Base-by-base conservation (phyloP, 2,113 vertebrate species). In the Clupea harengus region DNA sequence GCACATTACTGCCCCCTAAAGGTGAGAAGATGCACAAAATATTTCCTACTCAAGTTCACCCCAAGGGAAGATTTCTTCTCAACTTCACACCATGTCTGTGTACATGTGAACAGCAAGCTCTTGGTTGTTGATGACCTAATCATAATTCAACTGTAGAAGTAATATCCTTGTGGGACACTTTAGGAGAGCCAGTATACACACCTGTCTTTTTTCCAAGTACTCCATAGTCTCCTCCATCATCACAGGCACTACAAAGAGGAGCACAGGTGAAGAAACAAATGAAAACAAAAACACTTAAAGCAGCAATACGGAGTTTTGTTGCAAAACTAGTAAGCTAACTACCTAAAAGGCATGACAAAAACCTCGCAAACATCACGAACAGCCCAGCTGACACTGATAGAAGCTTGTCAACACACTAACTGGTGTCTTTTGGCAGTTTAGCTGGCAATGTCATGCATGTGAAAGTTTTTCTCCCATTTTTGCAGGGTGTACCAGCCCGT, bases 181-280 rank as follows among this genome's bases (percentile, higher is more conserved):
- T 75, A 32, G 13, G 9, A n/a, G 47, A 86, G 81, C 8, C 81
- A 87, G 82, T 87, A 83, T 25, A 81, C 82, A 85, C 89, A 98
- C 98, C 96, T 96, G 97, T 96, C 97, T 96, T 84, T 95, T 96
- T 90, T 99, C 97, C 87, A 99, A 93, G 92, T 97, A 99, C 50
- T 93, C 94, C 94, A 98, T 93, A 44, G 97, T 95, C 95, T 99
- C 98, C 90, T 99, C 96, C 96, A 99, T 95, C 98, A 99, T 99
- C 83, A 96, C 91, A 88, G 98, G 98, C 90, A 99, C 98, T 99
- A 45, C 18, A 88, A 7, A 87, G 5, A 81, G 0, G 39, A 11
- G 11, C 39, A 50, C 52, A 60, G 57, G 45, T 86, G 32, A 81
- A 39, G 52, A 20, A 45, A 78, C 10, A 39, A 39, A 5, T 39